Percentiles rank a stretch among this genome's conserved stretches.
These are phyloP conservation scores for Diarsia mendica DNA, from an alignment of 2,888 invertebrate species.

Conservation along the genomic window DNA sequence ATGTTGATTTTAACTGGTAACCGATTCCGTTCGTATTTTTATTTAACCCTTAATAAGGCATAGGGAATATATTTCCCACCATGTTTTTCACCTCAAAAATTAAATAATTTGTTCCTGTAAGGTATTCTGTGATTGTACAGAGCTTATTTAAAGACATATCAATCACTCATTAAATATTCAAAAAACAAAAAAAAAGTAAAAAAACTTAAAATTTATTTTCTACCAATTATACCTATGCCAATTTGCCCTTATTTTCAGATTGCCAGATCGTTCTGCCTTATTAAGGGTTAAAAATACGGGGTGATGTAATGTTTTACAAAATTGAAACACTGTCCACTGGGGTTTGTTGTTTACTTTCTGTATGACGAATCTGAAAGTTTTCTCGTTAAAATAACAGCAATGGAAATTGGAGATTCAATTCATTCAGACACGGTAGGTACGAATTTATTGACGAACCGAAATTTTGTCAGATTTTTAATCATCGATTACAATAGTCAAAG, in stretches of 20 bases:
- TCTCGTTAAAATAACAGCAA: constrained; percentile 26
- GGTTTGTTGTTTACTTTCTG: constrained; percentile 21
- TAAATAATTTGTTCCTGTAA: too few relatives aligned
- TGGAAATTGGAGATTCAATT: neutral
- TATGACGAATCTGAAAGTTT: constrained; percentile 23
- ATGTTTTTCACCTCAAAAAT: too few relatives aligned
- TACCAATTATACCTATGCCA: too few relatives aligned
- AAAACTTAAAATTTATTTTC: too few relatives aligned
- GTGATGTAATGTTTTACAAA: constrained; percentile 30
- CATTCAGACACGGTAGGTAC: neutral
- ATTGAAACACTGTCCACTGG: constrained; percentile 26
- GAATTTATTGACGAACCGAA: neutral
- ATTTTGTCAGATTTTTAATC: neutral
- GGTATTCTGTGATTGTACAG: too few relatives aligned
- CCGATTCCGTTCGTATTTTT: constrained; percentile 28
- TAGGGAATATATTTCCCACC: too few relatives aligned
- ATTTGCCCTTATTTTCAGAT: too few relatives aligned
- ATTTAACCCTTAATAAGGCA: too few relatives aligned
- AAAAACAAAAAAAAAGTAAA: too few relatives aligned
- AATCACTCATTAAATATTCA: too few relatives aligned
- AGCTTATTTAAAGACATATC: too few relatives aligned
- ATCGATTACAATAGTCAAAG: neutral
- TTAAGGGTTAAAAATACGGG: constrained; percentile 16
- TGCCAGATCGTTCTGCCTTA: too few relatives aligned
- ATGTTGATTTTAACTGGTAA: constrained; percentile 52